Conservation (phyloP, 2,113 vertebrate species). For the Pimephales promelas region DNA sequence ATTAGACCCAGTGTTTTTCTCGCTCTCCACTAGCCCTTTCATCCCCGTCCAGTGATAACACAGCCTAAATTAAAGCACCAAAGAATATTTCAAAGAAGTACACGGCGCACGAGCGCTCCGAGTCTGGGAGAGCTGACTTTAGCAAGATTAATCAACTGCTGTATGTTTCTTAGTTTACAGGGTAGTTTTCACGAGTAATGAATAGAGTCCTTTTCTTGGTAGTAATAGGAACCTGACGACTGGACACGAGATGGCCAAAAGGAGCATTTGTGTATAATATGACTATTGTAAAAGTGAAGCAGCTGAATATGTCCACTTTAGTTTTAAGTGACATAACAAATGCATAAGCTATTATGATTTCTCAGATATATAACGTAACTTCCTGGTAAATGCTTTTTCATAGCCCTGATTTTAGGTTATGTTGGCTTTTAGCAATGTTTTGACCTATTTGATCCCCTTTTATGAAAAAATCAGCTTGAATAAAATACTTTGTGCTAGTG, state of each 20-base stretch:
- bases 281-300: not conserved
- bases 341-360: not conserved
- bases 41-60: conserved; percentile 88
- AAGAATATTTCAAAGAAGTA: conserved; percentile 80
- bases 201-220: conserved; percentile 72
- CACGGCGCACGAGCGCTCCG: conserved; percentile 72
- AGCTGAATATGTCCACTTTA: not conserved
- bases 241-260: conserved; percentile 75
- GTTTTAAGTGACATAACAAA: not conserved
- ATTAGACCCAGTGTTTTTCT: conserved; percentile 83
- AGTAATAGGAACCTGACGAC: conserved; percentile 69
- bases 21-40: conserved; percentile 77
- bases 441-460: not conserved
- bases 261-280: conserved; percentile 21
- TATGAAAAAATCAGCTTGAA: not conserved
- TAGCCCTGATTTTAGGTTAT: too few species aligned
- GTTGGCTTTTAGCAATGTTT: not conserved
- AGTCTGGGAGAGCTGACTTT: conserved; percentile 68
- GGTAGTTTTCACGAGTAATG: conserved; percentile 85
- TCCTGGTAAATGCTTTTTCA: too few species aligned
- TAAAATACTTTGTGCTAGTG: not conserved
- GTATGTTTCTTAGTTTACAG: conserved; percentile 83
- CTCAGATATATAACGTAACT: too few species aligned
- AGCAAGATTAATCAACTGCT: conserved; percentile 82
- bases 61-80: conserved; percentile 81